Conservation (phyloP, 2,888 invertebrate genomes). For the Erebia ligea region DNA sequence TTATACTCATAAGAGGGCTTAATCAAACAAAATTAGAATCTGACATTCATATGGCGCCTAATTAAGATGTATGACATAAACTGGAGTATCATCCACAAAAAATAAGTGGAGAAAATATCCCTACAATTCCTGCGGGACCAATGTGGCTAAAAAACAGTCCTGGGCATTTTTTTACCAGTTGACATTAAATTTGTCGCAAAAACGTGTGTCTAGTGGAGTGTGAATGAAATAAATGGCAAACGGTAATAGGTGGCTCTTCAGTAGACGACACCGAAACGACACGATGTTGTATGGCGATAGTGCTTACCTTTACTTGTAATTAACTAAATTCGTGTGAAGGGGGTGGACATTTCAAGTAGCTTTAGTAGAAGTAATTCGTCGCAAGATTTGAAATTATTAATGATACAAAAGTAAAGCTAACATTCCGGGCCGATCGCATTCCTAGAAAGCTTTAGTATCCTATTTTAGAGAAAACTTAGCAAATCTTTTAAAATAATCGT, state of each 20-base stretch:
- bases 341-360: too few relatives aligned
- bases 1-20: too few relatives aligned
- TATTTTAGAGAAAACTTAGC: neutral
- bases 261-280: conserved; percentile 1
- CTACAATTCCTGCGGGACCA: conserved; percentile 7
- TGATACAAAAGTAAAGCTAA: neutral
- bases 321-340: neutral
- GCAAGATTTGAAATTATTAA: neutral
- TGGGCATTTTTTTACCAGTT: conserved; percentile 16
- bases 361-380: neutral
- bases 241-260: conserved; percentile 13
- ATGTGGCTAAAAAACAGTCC: conserved; percentile 1
- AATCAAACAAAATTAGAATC: too few relatives aligned
- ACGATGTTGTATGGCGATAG: neutral
- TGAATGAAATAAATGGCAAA: conserved; percentile 30
- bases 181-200: conserved; percentile 27
- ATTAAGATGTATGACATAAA: too few relatives aligned
- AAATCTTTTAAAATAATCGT: conserved; percentile 1
- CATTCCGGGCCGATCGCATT: too few relatives aligned
- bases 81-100: neutral
- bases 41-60: too few relatives aligned
- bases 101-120: neutral
- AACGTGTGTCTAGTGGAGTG: conserved; percentile 27
- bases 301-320: neutral
- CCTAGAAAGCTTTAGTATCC: neutral